These are phyloP conservation scores for Petrophora chlorosata DNA, from an alignment of 2,888 invertebrate genomes.

Conservation along the genomic window DNA sequence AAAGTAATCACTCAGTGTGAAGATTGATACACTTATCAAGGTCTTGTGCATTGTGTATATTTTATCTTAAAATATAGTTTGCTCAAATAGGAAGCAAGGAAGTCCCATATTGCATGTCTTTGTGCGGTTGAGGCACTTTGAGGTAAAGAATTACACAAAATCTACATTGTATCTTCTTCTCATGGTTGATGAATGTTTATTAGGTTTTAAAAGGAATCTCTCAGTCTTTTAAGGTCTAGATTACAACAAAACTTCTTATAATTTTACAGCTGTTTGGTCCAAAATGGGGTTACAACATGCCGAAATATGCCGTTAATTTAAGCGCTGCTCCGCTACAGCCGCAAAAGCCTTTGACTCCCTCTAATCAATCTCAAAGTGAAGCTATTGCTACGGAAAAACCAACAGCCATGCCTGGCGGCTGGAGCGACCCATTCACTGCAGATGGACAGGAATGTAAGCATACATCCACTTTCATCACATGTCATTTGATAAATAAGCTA, in stretches of 20 bases:
- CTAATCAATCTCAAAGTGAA: constrained; percentile 46
- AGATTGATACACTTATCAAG: not conserved
- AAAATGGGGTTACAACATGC: constrained; percentile 91
- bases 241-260: not conserved
- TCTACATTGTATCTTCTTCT: too few relatives aligned
- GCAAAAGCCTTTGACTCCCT: constrained; percentile 84
- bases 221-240: too few relatives aligned
- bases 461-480: not conserved
- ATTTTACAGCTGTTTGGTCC: constrained; percentile 89
- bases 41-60: not conserved
- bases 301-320: constrained; percentile 94
- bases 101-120: too few relatives aligned
- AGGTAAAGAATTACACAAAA: too few relatives aligned
- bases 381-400: constrained; percentile 48
- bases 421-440: constrained; percentile 72
- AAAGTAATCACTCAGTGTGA: not conserved
- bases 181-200: too few relatives aligned
- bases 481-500: not conserved
- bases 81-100: too few relatives aligned
- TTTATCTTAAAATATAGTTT: too few relatives aligned
- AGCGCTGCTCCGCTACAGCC: constrained; percentile 91
- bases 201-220: too few relatives aligned
- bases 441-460: constrained; percentile 80
- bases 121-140: too few relatives aligned
- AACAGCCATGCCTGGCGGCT: constrained; percentile 50